These are phyloP conservation scores for Noturus placidus DNA, from an alignment of 2,113 vertebrate species.

Conservation along the genomic window DNA sequence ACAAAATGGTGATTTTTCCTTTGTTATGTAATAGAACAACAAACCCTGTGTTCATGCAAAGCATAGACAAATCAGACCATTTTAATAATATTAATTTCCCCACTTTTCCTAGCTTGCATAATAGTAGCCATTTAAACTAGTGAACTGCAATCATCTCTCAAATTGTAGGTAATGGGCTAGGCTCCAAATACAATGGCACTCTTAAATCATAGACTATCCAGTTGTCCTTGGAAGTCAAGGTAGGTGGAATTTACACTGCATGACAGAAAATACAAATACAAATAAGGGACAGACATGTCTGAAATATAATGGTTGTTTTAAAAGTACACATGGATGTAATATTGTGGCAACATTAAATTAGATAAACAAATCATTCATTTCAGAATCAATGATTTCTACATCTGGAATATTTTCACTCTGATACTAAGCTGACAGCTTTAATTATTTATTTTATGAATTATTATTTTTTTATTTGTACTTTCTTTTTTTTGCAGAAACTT, in stretches of 20 bases:
- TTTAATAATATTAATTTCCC: not conserved
- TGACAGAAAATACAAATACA: slow-evolving; percentile 11
- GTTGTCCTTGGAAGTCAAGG: slow-evolving; percentile 12
- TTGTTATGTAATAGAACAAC: not conserved
- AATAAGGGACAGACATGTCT: not conserved
- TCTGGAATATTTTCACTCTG: too few species aligned
- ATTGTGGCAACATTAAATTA: not conserved
- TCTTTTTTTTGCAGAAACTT: not conserved
- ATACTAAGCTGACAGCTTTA: not conserved
- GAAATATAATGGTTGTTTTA: not conserved
- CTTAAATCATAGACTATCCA: slow-evolving; percentile 11
- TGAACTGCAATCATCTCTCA: slow-evolving; percentile 9
- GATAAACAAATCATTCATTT: not conserved
- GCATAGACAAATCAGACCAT: not conserved
- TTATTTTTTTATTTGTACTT: too few species aligned
- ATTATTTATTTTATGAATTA: not conserved
- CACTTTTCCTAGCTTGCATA: not conserved
- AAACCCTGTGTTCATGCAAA: not conserved
- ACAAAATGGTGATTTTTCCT: not conserved
- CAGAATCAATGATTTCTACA: too few species aligned
- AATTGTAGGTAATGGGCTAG: not conserved
- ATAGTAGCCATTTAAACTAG: not conserved
- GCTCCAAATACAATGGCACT: slow-evolving; percentile 19
- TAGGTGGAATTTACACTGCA: not conserved
- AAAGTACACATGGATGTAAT: not conserved